Percentiles rank a stretch among this genome's conserved stretches.
These are phyloP conservation scores for Gymnodraco acuticeps DNA, from an alignment of 2,797 vertebrate species.

Conservation along the genomic window DNA sequence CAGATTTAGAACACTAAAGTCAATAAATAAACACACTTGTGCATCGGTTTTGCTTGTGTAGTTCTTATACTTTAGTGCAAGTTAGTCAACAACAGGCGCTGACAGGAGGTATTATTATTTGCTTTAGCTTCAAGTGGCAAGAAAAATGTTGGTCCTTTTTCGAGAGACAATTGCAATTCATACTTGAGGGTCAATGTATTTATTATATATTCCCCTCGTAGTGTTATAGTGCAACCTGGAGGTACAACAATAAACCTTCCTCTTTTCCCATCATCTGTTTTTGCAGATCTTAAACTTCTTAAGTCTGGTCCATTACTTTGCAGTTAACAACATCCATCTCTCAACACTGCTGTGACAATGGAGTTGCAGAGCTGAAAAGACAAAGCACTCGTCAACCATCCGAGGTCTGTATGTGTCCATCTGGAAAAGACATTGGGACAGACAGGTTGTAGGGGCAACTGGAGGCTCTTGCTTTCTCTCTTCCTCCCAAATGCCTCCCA, in stretches of 20 bases:
- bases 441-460: constrained; percentile 73
- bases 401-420: constrained; percentile 62
- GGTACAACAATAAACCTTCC: constrained; percentile 30
- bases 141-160: not conserved
- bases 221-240: constrained; percentile 20
- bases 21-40: not conserved
- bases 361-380: constrained; percentile 51
- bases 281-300: constrained; percentile 18
- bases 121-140: not conserved
- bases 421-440: constrained; percentile 81
- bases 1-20: not conserved
- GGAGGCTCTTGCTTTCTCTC: constrained; percentile 38
- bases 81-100: not conserved
- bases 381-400: constrained; percentile 61
- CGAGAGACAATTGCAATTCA: constrained; percentile 19
- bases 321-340: constrained; percentile 52
- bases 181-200: not conserved
- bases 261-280: constrained; percentile 39
- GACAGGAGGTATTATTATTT: not conserved
- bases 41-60: not conserved
- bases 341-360: constrained; percentile 54
- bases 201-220: not conserved
- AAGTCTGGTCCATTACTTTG: constrained; percentile 52
- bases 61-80: not conserved
- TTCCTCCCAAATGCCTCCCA: constrained; percentile 66